Evolutionary conservation across 1,140 invertebrate species (phyloP), one percentile per base, ranked within the genome.

Genomic region (Magallana gigas): DNA sequence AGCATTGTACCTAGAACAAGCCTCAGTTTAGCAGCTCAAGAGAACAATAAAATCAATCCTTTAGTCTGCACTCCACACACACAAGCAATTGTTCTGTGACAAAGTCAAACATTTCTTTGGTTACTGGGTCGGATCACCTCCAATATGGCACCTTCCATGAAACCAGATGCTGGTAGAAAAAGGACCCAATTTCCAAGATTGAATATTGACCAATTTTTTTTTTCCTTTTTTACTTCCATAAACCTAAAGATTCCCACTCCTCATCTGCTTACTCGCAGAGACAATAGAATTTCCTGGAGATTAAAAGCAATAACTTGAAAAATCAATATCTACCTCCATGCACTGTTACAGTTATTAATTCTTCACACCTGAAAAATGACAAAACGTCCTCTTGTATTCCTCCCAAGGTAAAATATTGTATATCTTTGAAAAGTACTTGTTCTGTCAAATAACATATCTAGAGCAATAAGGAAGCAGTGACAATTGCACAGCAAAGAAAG

Each of bases 11-110:
- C 1, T 48, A 68, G 29, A 68, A 68, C 64, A 57, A 9, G 56
- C 68, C 57, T 18, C 60, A 8, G 84, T 36, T 60, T 58, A 59
- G 56, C 29, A 57, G 48, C 68, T 18, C 29, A 68, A 68, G 84
- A 85, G 56, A 18, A 48, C 60, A 85, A 68, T 85, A 1, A 23
- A 68, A 68, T 85, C 84, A 85, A 62, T 68, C 84, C 62, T 84
- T 48, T n/a, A 60, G 83, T 60, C 23, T 64, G 83, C 64, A 76
- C 18, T 18, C 11, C 36, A 76, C 68, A 12, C 36, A 29, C 68
- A 23, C 68, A 29, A 76, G 68, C 68, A 29, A 76, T 76, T 76
- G 68, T 76, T 76, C 68, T 12, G 23, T 12, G 23, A 76, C 68
- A 76, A 76, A 29, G 68, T 76, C 68, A 76, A 76, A 23, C 68